Base-by-base conservation (phyloP, 2,113 vertebrate species). In the Sigmodon hispidus region DNA sequence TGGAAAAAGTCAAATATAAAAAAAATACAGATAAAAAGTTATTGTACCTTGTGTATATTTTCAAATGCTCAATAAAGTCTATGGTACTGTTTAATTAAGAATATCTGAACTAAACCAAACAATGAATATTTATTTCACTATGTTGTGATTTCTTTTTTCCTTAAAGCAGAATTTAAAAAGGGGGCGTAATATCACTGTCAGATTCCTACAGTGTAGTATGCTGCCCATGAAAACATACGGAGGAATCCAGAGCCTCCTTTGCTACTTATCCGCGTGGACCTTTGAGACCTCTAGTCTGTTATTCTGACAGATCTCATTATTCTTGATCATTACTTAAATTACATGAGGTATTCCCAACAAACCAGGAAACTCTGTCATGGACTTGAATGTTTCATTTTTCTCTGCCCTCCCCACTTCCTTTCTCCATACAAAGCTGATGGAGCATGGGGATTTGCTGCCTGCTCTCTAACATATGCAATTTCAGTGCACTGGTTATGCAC, bases 1-100 rank as follows among this genome's bases (percentile, higher is more conserved):
- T 97, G 98, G 97, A 98, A 98, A 98, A 98, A 98, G 97, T 96
- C 75, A 97, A 98, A 98, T 99, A 99, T 99, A 98, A 95, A 98
- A 98, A 98, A 98, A 98, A 96, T 97, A 98, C 98, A 98, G 98
- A 98, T 94, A 98, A 98, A 98, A 98, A 96, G 91, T 97, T 99
- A 98, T 99, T 99, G 99, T 99, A 99, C 99, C 98, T 99, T 99
- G 98, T 99, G 99, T 99, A 99, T 99, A 99, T 99, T 99, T 99
- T 99, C 98, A 98, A 99, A 99, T 99, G 98, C 98, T 99, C 98
- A 99, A 99, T 99, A 99, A 99, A 99, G 98, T 99, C 98, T 96
- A 97, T 99, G 98, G 98, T 99, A 99, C 98, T 98, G 97, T 98
- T 98, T 98, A 98, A 98, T 97, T 98, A 99, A 98, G 98, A 99